Base-by-base conservation (phyloP, 2,888 invertebrate species). In the Sarcophaga variegata region DNA sequence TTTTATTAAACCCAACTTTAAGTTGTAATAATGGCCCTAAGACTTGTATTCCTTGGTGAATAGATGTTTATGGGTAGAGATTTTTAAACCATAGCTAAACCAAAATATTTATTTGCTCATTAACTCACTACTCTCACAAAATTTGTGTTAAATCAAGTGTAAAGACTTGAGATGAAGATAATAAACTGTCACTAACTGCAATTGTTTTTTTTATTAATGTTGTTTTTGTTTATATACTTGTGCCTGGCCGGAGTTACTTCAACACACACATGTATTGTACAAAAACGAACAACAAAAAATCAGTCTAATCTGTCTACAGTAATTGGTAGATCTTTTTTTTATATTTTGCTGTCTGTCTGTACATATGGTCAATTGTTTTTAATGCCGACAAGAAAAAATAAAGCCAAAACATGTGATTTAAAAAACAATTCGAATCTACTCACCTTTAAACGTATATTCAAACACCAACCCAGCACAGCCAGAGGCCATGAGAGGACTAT, bases 261-360 rank as follows among this genome's bases (percentile, higher is more conserved):
- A 37, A 10, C 60, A 67, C 3, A 2, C 47, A 49, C 27, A 47
- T 4, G 22, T 14, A 49, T 25, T 22, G 47, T 14, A 59, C 0
- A 49, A 81, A 67, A 72, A n/a, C 49, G 22, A 64, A 64, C 25
- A 64, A 60, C 2, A 54, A 64, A 74, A 14, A 47, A 62, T 66
- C 47, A 47, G 20, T n/a, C 60, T 12, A 84, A 69, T 69, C 59
- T 76, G 66, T 79, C 25, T 27, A 49, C 74, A 37, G 69, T 83
- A 80, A 72, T 82, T 71, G 79, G 60, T 76, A 71, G 20, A 80
- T 76, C 66, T 76, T 75, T 75, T 75, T 49, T 54, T 54, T 54
- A 12, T 54, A 54, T 10, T 54, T 54, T 14, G 4, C 17, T 54
- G 54, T 54, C 54, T 54, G 17, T 54, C 17, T 3, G 37, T 10